Conservation (phyloP, 2,797 vertebrate genomes). For the Hylomyscus alleni region DNA sequence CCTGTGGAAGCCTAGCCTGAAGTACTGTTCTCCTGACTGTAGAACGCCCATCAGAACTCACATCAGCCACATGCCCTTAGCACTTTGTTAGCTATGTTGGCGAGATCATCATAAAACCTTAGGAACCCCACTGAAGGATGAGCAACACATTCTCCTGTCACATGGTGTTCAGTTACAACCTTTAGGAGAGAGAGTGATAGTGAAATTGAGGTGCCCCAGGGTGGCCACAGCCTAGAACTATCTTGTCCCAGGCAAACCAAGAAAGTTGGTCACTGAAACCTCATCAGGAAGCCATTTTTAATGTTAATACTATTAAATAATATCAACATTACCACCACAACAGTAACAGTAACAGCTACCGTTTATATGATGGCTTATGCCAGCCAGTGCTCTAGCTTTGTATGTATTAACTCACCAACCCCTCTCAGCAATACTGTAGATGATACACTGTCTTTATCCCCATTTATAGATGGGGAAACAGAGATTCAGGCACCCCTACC, state of each 20-base stretch:
- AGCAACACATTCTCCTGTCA: background rate
- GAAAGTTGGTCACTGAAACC: background rate
- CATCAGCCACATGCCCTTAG: background rate
- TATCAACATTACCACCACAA: background rate
- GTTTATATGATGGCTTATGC: background rate
- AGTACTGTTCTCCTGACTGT: background rate
- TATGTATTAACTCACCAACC: background rate
- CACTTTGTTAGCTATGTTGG: background rate
- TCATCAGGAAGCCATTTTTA: conserved; percentile 1
- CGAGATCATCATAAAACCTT: background rate
- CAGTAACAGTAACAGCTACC: background rate
- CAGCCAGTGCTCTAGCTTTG: background rate
- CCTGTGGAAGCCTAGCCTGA: background rate
- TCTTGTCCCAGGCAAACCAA: background rate
- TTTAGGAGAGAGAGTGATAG: background rate
- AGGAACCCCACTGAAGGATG: background rate
- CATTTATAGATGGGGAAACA: background rate
- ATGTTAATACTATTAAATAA: background rate
- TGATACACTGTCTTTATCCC: background rate
- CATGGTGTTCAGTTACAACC: background rate
- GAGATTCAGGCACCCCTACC: background rate
- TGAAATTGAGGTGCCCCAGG: background rate
- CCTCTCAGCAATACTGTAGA: background rate
- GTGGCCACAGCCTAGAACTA: background rate
- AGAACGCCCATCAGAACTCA: background rate